Conservation (phyloP, 2,113 vertebrate genomes). For the Lepisosteus oculatus region DNA sequence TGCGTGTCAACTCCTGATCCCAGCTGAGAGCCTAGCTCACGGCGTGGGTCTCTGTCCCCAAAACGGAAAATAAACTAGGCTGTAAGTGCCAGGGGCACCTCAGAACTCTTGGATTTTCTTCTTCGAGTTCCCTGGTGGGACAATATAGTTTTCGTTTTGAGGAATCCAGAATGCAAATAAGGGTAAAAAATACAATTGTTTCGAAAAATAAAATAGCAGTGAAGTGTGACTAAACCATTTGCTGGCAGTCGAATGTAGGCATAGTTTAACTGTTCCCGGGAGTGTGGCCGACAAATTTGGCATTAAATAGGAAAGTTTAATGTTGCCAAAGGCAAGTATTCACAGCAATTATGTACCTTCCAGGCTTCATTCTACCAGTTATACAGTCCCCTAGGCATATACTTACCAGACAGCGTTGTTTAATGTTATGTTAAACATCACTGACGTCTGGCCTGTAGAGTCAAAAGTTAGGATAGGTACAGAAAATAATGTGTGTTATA, state of each 20-base stretch:
- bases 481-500: too few species aligned
- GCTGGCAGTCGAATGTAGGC: constrained; percentile 49
- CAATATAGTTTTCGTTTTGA: constrained; percentile 8
- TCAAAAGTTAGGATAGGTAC: too few species aligned
- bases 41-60: constrained; percentile 77
- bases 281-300: constrained; percentile 41
- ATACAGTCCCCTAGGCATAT: constrained; percentile 38
- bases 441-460: too few species aligned
- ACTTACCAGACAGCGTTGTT: constrained; percentile 54
- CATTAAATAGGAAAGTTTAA: constrained; percentile 44
- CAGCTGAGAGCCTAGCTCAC: constrained; percentile 81
- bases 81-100: constrained; percentile 30
- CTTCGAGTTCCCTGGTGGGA: constrained; percentile 12
- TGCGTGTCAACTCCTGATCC: constrained; percentile 72
- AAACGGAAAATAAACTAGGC: constrained; percentile 86
- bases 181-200: constrained; percentile 43
- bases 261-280: constrained; percentile 45
- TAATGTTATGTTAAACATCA: constrained; percentile 6
- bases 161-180: constrained; percentile 12
- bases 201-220: constrained; percentile 47
- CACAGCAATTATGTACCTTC: constrained; percentile 56
- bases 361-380: constrained; percentile 34
- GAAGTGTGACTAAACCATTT: constrained; percentile 57
- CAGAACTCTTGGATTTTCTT: constrained; percentile 29
- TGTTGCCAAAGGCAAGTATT: constrained; percentile 55